Base-by-base conservation (phyloP, 2,797 vertebrate genomes). In the Anguilla anguilla region DNA sequence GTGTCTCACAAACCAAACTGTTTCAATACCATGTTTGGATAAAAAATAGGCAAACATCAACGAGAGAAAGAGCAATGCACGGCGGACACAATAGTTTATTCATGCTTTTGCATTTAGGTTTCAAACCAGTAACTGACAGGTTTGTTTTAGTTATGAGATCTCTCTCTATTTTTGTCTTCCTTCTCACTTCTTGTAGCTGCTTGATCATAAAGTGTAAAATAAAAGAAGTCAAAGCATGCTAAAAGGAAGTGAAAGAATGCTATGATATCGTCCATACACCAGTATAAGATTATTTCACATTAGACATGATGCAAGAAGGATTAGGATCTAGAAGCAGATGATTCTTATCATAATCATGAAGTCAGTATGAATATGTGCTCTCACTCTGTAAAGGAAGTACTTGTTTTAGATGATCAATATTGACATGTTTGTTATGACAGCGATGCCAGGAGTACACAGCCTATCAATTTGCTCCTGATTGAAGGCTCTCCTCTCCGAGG, bases 1-100 rank as follows among this genome's bases (percentile, higher is more conserved):
- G 53, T 61, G 9, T 53, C 81, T 72, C n/a, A 61, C 35, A 69
- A 64, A 67, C 6, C 39, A 55, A 67, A 19, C 35, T 17, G 19
- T 46, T 17, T 67, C 19, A 51, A 43, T 57, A 85, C 87, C 87
- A 69, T 88, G 87, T 88, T 88, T 82, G 87, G 84, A 11, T 86
- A 67, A 67, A 88, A 64, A 84, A 88, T 31, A 64, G 22, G 22
- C 35, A 39, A 11, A 77, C 72, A 77, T 15, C 31, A 39, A 19
- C 15, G 13, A 39, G 31, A 39, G 72, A 43, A 15, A 77, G 35
- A 22, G 31, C 35, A 77, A 19, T 17, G 11, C 17, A 15, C 6
- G 31, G 35, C 43, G 31, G 69, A 35, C 25, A 69, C 67, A 69
- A n/a, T 11, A 31, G 10, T 74, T 74, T 35, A 74, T 74, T 74